Conservation (phyloP, 2,113 vertebrate genomes). For the Rousettus leschenaultii region DNA sequence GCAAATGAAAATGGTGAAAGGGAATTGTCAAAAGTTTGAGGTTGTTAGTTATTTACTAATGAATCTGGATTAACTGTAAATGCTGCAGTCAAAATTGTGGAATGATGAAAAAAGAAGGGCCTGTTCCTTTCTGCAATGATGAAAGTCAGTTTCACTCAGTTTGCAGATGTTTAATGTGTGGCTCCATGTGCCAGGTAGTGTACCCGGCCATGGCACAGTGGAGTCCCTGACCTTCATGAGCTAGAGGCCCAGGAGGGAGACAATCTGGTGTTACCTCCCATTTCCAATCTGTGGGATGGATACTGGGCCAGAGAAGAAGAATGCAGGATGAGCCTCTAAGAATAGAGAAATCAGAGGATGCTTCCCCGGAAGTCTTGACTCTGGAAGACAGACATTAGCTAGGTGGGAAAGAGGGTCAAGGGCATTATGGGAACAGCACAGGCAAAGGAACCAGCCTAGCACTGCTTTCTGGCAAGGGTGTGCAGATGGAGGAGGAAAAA, state of each 20-base stretch:
- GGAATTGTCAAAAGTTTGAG: neutral
- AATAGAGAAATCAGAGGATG: neutral
- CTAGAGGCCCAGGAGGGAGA: neutral
- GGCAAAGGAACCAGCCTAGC: neutral
- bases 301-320: neutral
- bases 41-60: neutral
- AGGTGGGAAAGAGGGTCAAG: neutral
- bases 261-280: accelerated
- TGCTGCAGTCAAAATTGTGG: neutral
- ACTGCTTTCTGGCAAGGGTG: neutral
- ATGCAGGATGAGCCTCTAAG: neutral
- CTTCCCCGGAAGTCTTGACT: neutral
- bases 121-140: neutral
- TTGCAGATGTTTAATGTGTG: too few species aligned
- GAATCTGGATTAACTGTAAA: neutral
- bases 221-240: neutral
- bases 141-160: neutral
- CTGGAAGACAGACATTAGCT: neutral
- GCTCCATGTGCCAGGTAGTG: neutral
- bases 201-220: accelerated
- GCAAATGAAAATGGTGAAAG: neutral
- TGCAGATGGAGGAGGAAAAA: too few species aligned
- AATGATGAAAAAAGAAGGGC: neutral
- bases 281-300: accelerated
- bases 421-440: accelerated